These are phyloP conservation scores for Onychostoma macrolepis DNA, from an alignment of 2,113 vertebrate genomes.

Conservation along the genomic window DNA sequence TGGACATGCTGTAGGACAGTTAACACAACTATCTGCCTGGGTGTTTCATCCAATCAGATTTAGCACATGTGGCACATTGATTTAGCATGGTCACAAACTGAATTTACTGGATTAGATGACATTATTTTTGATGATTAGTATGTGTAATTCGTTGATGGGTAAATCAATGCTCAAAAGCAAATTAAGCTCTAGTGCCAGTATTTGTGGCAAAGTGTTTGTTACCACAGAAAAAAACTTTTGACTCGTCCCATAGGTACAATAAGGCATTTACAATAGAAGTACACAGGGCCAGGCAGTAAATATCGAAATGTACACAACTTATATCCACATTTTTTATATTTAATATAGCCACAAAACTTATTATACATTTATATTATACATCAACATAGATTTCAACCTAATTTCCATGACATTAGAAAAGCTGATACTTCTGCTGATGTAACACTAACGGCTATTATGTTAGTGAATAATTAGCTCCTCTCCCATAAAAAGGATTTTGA, in stretches of 20 bases:
- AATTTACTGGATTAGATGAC: background rate
- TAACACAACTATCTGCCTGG: background rate
- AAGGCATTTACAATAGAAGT: background rate
- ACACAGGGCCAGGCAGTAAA: background rate
- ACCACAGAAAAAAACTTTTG: background rate
- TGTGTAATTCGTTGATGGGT: background rate
- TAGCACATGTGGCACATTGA: background rate
- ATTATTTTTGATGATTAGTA: slow-evolving; percentile 4
- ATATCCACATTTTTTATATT: too few relatives aligned
- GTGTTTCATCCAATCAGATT: background rate
- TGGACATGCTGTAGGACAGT: slow-evolving; percentile 16
- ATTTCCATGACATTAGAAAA: too few relatives aligned
- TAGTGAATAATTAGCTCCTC: background rate
- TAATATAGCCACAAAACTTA: background rate
- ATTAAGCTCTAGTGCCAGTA: background rate
- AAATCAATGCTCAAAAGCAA: background rate
- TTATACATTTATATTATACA: too few relatives aligned
- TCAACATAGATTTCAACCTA: too few relatives aligned
- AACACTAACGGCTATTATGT: background rate
- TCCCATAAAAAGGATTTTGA: background rate
- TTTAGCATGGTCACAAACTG: background rate
- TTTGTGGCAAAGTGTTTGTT: background rate
- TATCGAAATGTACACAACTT: too few relatives aligned
- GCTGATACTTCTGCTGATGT: too few relatives aligned
- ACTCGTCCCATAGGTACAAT: background rate